Percentiles rank a stretch among this genome's conserved stretches.
Evolutionary conservation across 2,113 vertebrate genomes (phyloP).

Genomic region (Naja naja): DNA sequence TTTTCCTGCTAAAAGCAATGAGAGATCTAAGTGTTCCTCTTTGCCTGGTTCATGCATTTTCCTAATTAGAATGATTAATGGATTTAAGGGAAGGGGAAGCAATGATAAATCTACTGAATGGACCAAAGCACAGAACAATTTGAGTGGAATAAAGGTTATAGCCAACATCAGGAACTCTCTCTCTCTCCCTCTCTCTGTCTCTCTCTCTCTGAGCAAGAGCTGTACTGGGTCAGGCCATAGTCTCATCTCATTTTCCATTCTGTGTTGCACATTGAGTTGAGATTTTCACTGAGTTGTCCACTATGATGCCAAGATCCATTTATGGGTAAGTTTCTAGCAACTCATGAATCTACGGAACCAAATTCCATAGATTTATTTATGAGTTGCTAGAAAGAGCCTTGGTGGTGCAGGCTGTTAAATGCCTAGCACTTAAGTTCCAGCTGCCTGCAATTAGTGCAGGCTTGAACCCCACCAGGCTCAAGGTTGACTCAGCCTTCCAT

Average conservation of each 20-base stretch:
- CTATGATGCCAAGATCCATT: background rate
- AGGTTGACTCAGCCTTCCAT: too few species aligned
- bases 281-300: background rate
- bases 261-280: background rate
- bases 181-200: too few species aligned
- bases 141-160: background rate
- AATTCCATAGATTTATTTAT: too few species aligned
- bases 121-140: background rate
- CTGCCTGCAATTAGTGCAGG: too few species aligned
- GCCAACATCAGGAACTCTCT: background rate
- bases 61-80: background rate
- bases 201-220: too few species aligned
- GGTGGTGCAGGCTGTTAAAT: too few species aligned
- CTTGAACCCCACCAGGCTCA: too few species aligned
- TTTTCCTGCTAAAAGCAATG: background rate
- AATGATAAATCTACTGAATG: background rate
- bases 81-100: background rate
- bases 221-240: background rate
- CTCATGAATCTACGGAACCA: background rate
- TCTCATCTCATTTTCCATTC: background rate
- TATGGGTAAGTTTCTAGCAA: background rate
- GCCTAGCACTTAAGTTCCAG: too few species aligned
- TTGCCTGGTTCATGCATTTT: background rate
- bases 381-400: too few species aligned
- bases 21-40: background rate